Percentiles rank a stretch among this genome's conserved stretches.
Evolutionary conservation across 2,888 invertebrate genomes (phyloP).

Genomic region (Meandrusa payeni): DNA sequence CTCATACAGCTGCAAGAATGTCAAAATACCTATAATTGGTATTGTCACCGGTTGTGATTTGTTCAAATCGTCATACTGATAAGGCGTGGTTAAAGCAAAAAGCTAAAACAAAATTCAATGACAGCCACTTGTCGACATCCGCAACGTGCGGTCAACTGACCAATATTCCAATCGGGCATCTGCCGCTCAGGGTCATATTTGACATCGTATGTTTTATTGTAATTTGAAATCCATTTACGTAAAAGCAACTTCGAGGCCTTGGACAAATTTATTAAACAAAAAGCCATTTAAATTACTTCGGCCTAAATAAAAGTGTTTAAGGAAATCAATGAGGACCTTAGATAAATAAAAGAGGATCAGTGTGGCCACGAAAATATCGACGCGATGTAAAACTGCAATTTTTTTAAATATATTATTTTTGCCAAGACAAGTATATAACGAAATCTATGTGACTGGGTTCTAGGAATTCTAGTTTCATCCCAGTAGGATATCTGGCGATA

Average conservation of each 20-base stretch:
- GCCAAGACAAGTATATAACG: no score
- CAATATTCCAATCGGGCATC: conserved; percentile 5
- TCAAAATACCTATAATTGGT: no score
- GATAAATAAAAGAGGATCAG: conserved; percentile 8
- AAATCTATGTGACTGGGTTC: no score
- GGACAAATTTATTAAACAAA: conserved; percentile 3
- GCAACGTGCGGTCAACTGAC: neutral
- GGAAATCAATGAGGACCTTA: conserved; percentile 13
- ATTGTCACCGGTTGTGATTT: no score
- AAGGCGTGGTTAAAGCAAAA: no score
- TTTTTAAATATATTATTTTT: no score
- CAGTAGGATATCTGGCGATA: no score
- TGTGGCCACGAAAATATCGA: no score
- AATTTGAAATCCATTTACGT: neutral
- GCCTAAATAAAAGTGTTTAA: conserved; percentile 10
- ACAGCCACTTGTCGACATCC: conserved; percentile 1
- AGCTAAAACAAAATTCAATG: neutral
- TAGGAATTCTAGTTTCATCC: no score
- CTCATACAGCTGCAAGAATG: no score
- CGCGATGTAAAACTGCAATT: no score
- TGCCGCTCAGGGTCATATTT: conserved; percentile 7
- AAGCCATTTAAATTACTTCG: neutral
- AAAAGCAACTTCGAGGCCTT: conserved; percentile 6
- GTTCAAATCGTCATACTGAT: no score
- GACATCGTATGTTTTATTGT: conserved; percentile 4